Evolutionary conservation across 2,888 invertebrate genomes (phyloP).

Genomic region (Anagyrus pseudococci): DNA sequence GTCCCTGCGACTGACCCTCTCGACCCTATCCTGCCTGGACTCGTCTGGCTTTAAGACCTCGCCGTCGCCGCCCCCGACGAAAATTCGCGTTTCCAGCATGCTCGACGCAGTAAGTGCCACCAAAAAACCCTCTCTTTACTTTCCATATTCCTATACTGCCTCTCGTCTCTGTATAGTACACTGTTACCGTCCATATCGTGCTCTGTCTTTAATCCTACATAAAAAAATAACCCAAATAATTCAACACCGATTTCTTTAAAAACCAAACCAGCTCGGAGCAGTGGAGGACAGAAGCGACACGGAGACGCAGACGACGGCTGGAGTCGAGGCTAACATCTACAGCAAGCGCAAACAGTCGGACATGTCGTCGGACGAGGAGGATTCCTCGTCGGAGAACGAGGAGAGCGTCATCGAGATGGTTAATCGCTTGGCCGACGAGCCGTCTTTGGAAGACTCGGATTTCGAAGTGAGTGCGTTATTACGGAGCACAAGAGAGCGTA

Average conservation of each 20-base stretch:
- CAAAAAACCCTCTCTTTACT: too few relatives aligned
- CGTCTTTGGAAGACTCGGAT: constrained; percentile 43
- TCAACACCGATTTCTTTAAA: too few relatives aligned
- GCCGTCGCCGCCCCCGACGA: constrained; percentile 56
- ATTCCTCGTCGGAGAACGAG: constrained; percentile 6
- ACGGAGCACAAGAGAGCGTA: too few relatives aligned
- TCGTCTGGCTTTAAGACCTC: constrained; percentile 47
- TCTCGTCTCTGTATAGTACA: too few relatives aligned
- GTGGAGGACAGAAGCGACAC: constrained; percentile 13
- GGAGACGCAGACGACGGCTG: constrained; percentile 43
- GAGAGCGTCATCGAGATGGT: constrained; percentile 44
- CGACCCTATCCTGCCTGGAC: constrained; percentile 55
- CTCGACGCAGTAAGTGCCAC: constrained; percentile 48
- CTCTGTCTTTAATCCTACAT: too few relatives aligned
- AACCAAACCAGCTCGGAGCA: too few relatives aligned
- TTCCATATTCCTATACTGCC: too few relatives aligned
- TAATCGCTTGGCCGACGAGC: constrained; percentile 40
- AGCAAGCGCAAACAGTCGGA: constrained; percentile 47
- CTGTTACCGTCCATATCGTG: too few relatives aligned
- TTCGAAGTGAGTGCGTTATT: constrained; percentile 46
- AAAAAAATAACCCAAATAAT: too few relatives aligned
- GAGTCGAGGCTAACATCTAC: constrained; percentile 38
- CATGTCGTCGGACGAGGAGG: constrained; percentile 36
- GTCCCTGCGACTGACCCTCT: constrained; percentile 52
- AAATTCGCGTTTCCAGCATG: constrained; percentile 47